Evolutionary conservation across 2,797 vertebrate genomes (phyloP).

Genomic region (Acanthornis magna): DNA sequence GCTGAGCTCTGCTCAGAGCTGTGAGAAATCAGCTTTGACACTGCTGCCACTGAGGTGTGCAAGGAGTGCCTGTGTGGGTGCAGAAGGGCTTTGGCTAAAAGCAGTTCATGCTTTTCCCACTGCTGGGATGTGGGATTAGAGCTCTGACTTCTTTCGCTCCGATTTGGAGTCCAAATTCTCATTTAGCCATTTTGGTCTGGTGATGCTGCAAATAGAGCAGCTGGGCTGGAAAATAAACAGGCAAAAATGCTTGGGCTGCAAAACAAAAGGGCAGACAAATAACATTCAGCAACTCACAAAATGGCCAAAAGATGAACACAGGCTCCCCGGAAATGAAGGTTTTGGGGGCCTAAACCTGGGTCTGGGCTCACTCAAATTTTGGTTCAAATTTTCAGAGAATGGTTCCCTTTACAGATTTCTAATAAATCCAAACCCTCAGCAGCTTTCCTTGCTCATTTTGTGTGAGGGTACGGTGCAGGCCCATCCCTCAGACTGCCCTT

Average conservation of each 20-base stretch:
- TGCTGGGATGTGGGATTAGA: not conserved
- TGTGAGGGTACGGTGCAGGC: rapidly evolving
- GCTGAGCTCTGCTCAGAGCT: not conserved
- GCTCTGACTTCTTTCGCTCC: not conserved
- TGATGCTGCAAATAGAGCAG: not conserved
- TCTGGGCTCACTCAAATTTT: not conserved
- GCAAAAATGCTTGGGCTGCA: not conserved
- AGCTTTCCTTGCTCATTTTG: not conserved
- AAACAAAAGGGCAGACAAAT: not conserved
- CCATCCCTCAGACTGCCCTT: not conserved
- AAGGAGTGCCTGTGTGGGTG: rapidly evolving
- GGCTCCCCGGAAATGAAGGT: not conserved
- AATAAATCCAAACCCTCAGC: not conserved
- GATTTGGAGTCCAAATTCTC: not conserved
- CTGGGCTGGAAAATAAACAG: not conserved
- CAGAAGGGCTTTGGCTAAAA: not conserved
- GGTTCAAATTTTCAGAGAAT: not conserved
- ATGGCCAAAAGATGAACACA: not conserved
- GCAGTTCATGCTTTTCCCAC: not conserved
- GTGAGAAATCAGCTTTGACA: not conserved
- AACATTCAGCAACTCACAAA: not conserved
- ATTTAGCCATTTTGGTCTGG: not conserved
- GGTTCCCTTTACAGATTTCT: not conserved
- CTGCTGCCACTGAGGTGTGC: not conserved
- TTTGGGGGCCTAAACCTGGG: not conserved